Percentiles rank a stretch among this genome's conserved stretches.
Conservation (phyloP, 2,888 invertebrate genomes). For the Perdita meconis region DNA sequence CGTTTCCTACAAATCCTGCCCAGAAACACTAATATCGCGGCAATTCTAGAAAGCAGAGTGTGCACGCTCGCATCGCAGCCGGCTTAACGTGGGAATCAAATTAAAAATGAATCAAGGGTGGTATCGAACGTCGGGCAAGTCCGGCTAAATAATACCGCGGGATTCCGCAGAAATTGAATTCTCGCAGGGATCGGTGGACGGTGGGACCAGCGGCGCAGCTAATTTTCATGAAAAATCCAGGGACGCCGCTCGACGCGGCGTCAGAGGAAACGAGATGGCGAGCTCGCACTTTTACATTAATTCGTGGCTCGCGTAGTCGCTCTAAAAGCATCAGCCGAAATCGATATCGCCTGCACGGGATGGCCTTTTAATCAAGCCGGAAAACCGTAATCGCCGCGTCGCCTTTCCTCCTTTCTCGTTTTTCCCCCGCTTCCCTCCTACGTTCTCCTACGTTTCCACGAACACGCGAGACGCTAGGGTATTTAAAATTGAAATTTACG, state of each 20-base stretch:
- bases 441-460: slow-evolving; percentile 23
- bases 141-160: slow-evolving; percentile 25
- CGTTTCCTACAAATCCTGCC: no score
- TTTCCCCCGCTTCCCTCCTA: slow-evolving; percentile 21
- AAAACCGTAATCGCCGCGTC: slow-evolving; percentile 51
- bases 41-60: background rate
- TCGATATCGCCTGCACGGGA: slow-evolving; percentile 49
- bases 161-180: slow-evolving; percentile 48
- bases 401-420: background rate
- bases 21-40: background rate
- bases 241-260: no score
- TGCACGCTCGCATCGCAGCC: background rate
- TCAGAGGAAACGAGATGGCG: no score
- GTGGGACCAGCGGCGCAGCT: slow-evolving; percentile 39
- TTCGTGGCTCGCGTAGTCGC: slow-evolving; percentile 34
- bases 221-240: slow-evolving; percentile 51
- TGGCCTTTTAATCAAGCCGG: slow-evolving; percentile 60
- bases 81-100: slow-evolving; percentile 34
- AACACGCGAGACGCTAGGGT: slow-evolving; percentile 44
- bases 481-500: slow-evolving; percentile 68
- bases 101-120: slow-evolving; percentile 51
- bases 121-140: slow-evolving; percentile 21
- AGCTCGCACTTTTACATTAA: slow-evolving; percentile 50
- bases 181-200: slow-evolving; percentile 2
- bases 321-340: slow-evolving; percentile 58